These are phyloP conservation scores for Octodonta nipae DNA, from an alignment of 2,888 invertebrate genomes.

Conservation along the genomic window DNA sequence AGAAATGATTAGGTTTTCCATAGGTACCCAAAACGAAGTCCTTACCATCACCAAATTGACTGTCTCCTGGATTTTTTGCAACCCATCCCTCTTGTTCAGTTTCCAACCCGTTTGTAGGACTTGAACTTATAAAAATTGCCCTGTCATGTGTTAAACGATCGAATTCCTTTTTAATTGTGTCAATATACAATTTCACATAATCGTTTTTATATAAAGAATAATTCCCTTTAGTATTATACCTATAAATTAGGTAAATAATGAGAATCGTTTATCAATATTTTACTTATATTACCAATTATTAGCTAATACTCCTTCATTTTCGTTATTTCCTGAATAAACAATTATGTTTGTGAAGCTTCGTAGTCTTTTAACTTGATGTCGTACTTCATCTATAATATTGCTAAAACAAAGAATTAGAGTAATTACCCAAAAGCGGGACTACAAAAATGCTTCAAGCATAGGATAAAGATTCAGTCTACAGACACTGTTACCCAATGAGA, in stretches of 20 bases:
- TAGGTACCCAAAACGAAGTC: slow-evolving; percentile 5
- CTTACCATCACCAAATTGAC: slow-evolving; percentile 72
- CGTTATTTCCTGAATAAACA: slow-evolving; percentile 92
- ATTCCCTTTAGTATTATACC: slow-evolving; percentile 37
- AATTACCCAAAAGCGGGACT: not conserved
- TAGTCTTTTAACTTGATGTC: slow-evolving; percentile 67
- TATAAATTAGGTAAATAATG: slow-evolving; percentile 16
- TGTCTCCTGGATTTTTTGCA: slow-evolving; percentile 61
- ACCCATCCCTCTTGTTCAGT: slow-evolving; percentile 65
- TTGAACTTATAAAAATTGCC: slow-evolving; percentile 63
- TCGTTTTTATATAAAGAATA: slow-evolving; percentile 41
- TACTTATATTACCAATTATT: too few species aligned
- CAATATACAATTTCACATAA: slow-evolving; percentile 71
- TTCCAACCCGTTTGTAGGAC: slow-evolving; percentile 76
- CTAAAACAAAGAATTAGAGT: slow-evolving; percentile 33
- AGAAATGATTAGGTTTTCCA: not conserved
- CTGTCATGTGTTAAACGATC: slow-evolving; percentile 47
- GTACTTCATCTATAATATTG: slow-evolving; percentile 61
- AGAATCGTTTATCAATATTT: too few species aligned
- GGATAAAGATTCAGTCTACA: not conserved
- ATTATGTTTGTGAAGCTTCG: slow-evolving; percentile 78
- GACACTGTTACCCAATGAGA: not conserved
- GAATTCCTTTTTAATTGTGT: slow-evolving; percentile 56
- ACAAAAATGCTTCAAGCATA: slow-evolving; percentile 2
- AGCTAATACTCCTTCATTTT: slow-evolving; percentile 81